Conservation (phyloP, 64 coral and sea anemone species). For the Astreopora myriophthalma region DNA sequence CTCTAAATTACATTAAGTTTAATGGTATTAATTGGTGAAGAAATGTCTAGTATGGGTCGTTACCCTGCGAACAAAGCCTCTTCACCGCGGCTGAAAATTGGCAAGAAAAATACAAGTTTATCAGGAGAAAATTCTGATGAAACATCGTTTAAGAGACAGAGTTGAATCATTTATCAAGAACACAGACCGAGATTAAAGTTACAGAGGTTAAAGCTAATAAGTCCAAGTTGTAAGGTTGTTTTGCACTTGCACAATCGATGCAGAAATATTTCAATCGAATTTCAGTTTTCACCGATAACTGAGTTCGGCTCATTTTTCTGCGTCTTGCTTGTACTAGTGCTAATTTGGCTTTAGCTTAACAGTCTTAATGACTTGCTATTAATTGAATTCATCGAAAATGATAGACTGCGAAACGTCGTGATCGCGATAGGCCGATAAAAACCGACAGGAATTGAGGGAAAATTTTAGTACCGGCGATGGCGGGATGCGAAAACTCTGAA, state of each 20-base stretch:
- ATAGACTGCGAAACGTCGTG: neutral
- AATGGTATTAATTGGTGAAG: neutral
- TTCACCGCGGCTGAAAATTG: too few relatives aligned
- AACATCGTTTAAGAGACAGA: neutral
- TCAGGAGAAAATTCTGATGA: too few relatives aligned
- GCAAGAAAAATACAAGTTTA: too few relatives aligned
- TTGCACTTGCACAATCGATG: too few relatives aligned
- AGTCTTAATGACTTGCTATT: neutral
- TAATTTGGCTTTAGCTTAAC: neutral
- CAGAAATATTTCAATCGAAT: too few relatives aligned
- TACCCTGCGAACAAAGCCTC: too few relatives aligned
- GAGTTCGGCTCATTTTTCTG: neutral
- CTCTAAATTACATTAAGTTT: neutral
- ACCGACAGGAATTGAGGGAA: neutral
- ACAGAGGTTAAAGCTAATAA: neutral
- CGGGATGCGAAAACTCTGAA: neutral
- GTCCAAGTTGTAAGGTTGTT: neutral
- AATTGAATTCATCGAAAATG: neutral
- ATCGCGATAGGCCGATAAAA: neutral
- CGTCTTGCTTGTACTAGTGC: slow-evolving; percentile 8
- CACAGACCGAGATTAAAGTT: neutral
- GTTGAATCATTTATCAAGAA: neutral
- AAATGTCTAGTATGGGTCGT: too few relatives aligned
- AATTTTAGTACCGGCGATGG: neutral
- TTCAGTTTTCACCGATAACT: too few relatives aligned